Conservation (phyloP, 2,888 invertebrate genomes). For the Drosophila cognata region DNA sequence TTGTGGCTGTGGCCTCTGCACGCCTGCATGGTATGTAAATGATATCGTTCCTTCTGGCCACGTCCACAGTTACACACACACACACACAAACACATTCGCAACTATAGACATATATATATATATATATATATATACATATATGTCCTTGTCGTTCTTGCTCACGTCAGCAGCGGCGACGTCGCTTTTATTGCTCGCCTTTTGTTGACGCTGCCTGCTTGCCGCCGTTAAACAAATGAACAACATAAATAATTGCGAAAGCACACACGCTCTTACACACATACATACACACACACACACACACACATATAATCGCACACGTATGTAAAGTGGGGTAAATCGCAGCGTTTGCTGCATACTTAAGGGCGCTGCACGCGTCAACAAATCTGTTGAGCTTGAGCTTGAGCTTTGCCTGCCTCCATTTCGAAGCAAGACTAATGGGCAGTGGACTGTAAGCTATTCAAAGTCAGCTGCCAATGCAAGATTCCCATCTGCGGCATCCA, state of each 20-base stretch:
- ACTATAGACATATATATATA: slow-evolving; percentile 20
- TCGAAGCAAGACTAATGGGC: slow-evolving; percentile 75
- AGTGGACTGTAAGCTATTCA: slow-evolving; percentile 53
- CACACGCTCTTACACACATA: slow-evolving; percentile 44
- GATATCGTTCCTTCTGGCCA: slow-evolving; percentile 77
- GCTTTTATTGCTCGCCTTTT: slow-evolving; percentile 75
- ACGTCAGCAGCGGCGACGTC: slow-evolving; percentile 71
- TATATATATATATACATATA: slow-evolving; percentile 5
- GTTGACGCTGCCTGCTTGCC: slow-evolving; percentile 73
- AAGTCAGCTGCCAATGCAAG: slow-evolving; percentile 59
- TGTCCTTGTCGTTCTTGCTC: slow-evolving; percentile 61
- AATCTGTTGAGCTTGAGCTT: slow-evolving; percentile 62
- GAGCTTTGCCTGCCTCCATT: slow-evolving; percentile 41
- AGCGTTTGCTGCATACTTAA: slow-evolving; percentile 64
- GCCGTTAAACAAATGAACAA: slow-evolving; percentile 80
- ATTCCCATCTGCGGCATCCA: slow-evolving; percentile 33
- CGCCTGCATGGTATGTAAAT: slow-evolving; percentile 78
- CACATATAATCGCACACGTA: slow-evolving; percentile 31
- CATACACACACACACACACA: slow-evolving; percentile 11
- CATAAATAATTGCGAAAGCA: slow-evolving; percentile 80
- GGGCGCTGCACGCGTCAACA: slow-evolving; percentile 59
- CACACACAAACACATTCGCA: slow-evolving; percentile 11
- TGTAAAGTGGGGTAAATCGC: slow-evolving; percentile 72
- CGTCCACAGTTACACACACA: slow-evolving; percentile 35
- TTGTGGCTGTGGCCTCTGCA: slow-evolving; percentile 59